These are phyloP conservation scores for Pachypeltis micranthus DNA, from an alignment of 1,140 invertebrate genomes.

Conservation along the genomic window DNA sequence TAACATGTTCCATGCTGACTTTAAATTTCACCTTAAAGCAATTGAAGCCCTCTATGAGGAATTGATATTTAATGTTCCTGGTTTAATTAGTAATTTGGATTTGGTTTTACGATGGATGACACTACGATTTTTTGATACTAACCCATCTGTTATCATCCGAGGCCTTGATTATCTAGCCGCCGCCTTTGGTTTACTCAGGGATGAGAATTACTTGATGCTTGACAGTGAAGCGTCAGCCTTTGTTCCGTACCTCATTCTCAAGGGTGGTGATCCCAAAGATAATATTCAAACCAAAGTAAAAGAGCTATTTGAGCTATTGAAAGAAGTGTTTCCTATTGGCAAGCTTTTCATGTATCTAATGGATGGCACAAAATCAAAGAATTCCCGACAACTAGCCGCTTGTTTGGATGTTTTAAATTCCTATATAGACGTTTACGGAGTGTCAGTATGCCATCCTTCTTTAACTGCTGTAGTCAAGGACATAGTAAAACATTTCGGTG, in stretches of 20 bases:
- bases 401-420: constrained; percentile 83
- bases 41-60: constrained; percentile 82
- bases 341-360: constrained; percentile 85
- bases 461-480: constrained; percentile 57
- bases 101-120: constrained; percentile 94
- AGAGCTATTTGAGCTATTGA: constrained; percentile 72
- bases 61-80: constrained; percentile 58
- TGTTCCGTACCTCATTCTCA: constrained; percentile 84
- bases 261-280: constrained; percentile 95
- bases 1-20: constrained; percentile 92
- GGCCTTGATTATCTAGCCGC: constrained; percentile 80
- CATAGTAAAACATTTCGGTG: constrained; percentile 86
- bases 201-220: constrained; percentile 69
- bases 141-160: constrained; percentile 90
- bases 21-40: constrained; percentile 91
- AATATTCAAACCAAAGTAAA: constrained; percentile 78
- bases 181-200: constrained; percentile 68
- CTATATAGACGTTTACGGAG: constrained; percentile 75
- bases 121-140: constrained; percentile 93
- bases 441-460: constrained; percentile 68
- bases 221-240: constrained; percentile 89
- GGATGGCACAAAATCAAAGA: constrained; percentile 93
- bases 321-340: constrained; percentile 71
- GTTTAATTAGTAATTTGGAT: constrained; percentile 83
- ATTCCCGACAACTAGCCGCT: constrained; percentile 88